A percentile compares a stretch with the other conserved stretches of the same genome.
Conservation (phyloP, 2,888 invertebrate species). For the Callinectes sapidus region DNA sequence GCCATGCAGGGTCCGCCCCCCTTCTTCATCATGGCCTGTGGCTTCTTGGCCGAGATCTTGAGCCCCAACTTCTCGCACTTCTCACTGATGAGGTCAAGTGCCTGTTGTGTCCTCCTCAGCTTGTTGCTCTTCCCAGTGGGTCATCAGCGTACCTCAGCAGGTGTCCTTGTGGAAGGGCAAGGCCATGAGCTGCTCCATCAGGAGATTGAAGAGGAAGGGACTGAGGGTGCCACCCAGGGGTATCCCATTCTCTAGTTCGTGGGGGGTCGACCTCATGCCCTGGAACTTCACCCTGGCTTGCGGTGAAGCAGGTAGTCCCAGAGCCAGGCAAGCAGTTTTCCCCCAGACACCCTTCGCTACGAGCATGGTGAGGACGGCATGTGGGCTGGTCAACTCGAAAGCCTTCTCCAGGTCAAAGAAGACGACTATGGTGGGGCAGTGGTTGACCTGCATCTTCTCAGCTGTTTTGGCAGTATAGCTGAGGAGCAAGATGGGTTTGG, state of each 20-base stretch:
- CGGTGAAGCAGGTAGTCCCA: slow-evolving; percentile 34
- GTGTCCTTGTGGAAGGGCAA: neutral
- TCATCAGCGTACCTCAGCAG: slow-evolving; percentile 7
- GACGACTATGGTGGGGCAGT: neutral
- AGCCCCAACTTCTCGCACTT: slow-evolving; percentile 21
- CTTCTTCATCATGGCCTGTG: neutral
- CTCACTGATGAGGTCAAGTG: neutral
- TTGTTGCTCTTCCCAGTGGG: too few relatives aligned
- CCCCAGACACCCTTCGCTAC: slow-evolving; percentile 10
- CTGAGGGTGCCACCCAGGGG: slow-evolving; percentile 30
- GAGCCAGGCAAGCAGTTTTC: slow-evolving; percentile 19
- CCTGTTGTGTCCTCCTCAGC: too few relatives aligned
- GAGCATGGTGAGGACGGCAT: neutral
- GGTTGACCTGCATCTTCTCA: neutral
- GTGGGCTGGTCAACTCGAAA: slow-evolving; percentile 42
- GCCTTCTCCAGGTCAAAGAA: slow-evolving; percentile 1
- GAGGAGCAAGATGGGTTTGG: too few relatives aligned
- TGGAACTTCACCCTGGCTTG: slow-evolving; percentile 38
- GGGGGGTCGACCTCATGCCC: neutral
- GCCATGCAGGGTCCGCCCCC: neutral
- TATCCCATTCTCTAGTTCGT: slow-evolving; percentile 20
- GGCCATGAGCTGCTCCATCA: too few relatives aligned
- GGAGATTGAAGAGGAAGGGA: slow-evolving; percentile 18
- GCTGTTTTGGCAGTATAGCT: slow-evolving; percentile 3
- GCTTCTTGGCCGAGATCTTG: neutral